phyloP scores from a whole-genome alignment of 1,140 invertebrate species.

The Artemia franciscana region DNA sequence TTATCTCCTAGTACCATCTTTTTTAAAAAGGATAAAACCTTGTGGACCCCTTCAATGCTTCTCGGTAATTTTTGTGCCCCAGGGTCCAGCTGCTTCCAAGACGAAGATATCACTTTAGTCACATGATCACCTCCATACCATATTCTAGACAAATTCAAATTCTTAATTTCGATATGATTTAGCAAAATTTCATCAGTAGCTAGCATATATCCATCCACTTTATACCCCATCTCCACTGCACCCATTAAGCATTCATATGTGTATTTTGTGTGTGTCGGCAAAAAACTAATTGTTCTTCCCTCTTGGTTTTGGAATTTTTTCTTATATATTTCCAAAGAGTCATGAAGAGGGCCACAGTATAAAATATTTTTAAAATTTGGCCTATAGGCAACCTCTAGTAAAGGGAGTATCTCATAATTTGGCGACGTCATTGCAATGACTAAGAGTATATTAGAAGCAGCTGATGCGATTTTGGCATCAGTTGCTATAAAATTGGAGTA shows the following conservation, averaged over 20 bases:
- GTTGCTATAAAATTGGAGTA: constrained; percentile 15
- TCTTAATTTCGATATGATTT: constrained; percentile 14
- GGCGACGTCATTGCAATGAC: constrained; percentile 18
- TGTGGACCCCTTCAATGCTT: constrained; percentile 14
- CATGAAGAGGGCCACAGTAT: constrained; percentile 18
- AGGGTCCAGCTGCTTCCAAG: constrained; percentile 15
- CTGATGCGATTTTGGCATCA: constrained; percentile 9
- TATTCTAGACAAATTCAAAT: constrained; percentile 13
- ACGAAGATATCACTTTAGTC: constrained; percentile 11
- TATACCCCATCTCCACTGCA: constrained; percentile 20
- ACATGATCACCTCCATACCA: constrained; percentile 15
- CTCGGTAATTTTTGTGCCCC: constrained; percentile 16
- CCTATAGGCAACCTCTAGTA: constrained; percentile 18
- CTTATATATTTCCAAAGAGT: constrained; percentile 15
- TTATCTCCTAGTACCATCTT: constrained; percentile 4
- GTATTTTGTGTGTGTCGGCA: constrained; percentile 16
- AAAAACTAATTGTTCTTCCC: constrained; percentile 16
- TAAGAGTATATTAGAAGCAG: constrained; percentile 14
- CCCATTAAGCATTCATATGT: constrained; percentile 19
- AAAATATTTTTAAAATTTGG: constrained; percentile 18
- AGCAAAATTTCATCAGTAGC: constrained; percentile 17
- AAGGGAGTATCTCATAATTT: constrained; percentile 18
- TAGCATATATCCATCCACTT: constrained; percentile 18
- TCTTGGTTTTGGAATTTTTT: constrained; percentile 15
- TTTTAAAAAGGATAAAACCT: constrained; percentile 7